These are phyloP conservation scores for Neodiprion fabricii DNA, from an alignment of 1,140 invertebrate genomes.

Conservation along the genomic window DNA sequence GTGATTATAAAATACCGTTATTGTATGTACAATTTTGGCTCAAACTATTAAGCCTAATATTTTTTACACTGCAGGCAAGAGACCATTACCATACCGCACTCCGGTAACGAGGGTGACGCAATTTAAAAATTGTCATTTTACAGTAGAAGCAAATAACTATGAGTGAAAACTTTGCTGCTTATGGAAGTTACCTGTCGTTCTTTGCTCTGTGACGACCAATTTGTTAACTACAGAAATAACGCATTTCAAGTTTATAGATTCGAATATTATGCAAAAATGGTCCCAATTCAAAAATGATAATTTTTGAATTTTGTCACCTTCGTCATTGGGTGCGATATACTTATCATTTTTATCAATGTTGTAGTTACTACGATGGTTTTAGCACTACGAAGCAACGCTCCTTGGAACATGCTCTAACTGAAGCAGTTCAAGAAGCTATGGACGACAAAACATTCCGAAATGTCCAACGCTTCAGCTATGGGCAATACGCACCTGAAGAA, in stretches of 20 bases:
- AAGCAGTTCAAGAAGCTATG: conserved; percentile 70
- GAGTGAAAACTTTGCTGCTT: too few species aligned
- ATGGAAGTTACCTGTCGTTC: too few species aligned
- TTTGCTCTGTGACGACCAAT: too few species aligned
- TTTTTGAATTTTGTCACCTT: too few species aligned
- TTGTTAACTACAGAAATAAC: not conserved
- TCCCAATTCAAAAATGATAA: too few species aligned
- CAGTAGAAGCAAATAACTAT: too few species aligned
- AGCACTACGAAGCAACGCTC: conserved; percentile 48
- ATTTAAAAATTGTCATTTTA: not conserved
- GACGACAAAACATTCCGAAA: conserved; percentile 74
- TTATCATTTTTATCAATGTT: not conserved
- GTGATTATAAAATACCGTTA: conserved; percentile 31
- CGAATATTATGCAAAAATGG: too few species aligned
- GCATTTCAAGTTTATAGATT: not conserved
- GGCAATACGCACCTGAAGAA: conserved; percentile 70
- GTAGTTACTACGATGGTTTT: conserved; percentile 51
- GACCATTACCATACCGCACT: too few species aligned
- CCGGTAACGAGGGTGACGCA: not conserved
- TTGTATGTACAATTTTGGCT: not conserved
- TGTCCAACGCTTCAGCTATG: conserved; percentile 74
- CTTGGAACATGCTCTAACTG: conserved; percentile 61
- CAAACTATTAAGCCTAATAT: too few species aligned
- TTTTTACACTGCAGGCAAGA: too few species aligned
- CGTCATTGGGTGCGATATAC: too few species aligned